Base-by-base conservation (phyloP, 2,888 invertebrate genomes). In the Dasysyrphus tricinctus region DNA sequence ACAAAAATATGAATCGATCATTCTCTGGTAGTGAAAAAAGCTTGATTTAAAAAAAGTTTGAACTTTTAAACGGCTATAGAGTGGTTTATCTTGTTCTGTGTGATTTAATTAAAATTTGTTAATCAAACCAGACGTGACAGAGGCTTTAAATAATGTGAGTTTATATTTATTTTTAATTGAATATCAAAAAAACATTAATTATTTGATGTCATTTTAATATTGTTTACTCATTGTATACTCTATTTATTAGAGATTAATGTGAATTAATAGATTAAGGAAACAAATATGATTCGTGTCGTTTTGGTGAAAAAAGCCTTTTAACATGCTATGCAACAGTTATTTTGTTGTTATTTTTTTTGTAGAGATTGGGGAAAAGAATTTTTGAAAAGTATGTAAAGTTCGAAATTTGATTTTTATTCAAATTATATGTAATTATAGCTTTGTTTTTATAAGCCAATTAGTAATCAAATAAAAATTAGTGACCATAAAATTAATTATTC, bases 81-180 rank as follows among this genome's bases (percentile, higher is more conserved):
- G 51, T 39, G 32, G 69, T 39, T 69, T 39, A 54, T 51, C 69
- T 69, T 24, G 54, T 69, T 54, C 6, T 47, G 44, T 54, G 39
- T 69, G 37, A 37, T 67, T 51, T 49, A 24, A 19, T 51, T 65
- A 11, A 47, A 47, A 16, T 65, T 47, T 47, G 32, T 65, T 44
- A 11, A 44, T 44, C 32, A 24, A 0, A 19, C 29, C 5, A 29
- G 44, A 29, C 44, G 63, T 42, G 63, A 44, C 9, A 24, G 8
- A 0, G 3, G 1, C 12, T 7, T 19, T 9, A 9, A 44, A 39
- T 16, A 47, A 47, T 16, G 65, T 65, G 65, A 47, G 47, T 34
- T 32, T 47, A n/a, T 44, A 37, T 44, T 29, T 24, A 61, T n/a
- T 59, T 59, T 39, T 7, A 19, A 5, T n/a, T 57, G 5, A 57